Evolutionary conservation across 1,140 invertebrate genomes (phyloP).

Genomic region (Chironomus striatipennis): DNA sequence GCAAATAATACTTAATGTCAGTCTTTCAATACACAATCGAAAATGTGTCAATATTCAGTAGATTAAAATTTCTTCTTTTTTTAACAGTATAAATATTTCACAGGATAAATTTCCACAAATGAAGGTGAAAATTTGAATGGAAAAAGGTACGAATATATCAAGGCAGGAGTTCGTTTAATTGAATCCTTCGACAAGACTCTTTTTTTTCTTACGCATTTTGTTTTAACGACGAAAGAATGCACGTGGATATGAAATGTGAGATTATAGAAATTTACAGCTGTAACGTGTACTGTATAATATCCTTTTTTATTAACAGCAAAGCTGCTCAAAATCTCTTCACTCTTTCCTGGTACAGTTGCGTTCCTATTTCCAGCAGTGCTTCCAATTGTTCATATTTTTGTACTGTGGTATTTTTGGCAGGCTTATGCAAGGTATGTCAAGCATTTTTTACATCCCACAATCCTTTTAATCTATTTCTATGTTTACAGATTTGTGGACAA

Average conservation of each 20-base stretch:
- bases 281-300: not conserved
- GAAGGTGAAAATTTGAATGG: too few species aligned
- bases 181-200: too few species aligned
- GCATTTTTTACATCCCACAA: not conserved
- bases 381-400: conserved; percentile 54
- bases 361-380: conserved; percentile 36
- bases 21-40: too few species aligned
- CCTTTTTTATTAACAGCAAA: not conserved
- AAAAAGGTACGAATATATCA: too few species aligned
- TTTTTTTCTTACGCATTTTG: too few species aligned
- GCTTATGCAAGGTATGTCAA: conserved; percentile 49
- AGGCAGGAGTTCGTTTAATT: too few species aligned
- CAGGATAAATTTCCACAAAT: too few species aligned
- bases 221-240: not conserved
- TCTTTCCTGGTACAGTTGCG: conserved; percentile 26
- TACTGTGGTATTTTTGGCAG: conserved; percentile 61
- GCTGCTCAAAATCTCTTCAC: not conserved
- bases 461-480: not conserved
- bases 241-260: conserved; percentile 11
- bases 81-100: too few species aligned
- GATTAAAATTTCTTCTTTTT: too few species aligned
- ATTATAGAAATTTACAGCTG: not conserved
- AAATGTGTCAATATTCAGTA: too few species aligned
- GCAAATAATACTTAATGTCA: too few species aligned
- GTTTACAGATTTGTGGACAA: conserved; percentile 44